Evolutionary conservation across 2,113 vertebrate genomes (phyloP).

Genomic region (Sigmodon hispidus): DNA sequence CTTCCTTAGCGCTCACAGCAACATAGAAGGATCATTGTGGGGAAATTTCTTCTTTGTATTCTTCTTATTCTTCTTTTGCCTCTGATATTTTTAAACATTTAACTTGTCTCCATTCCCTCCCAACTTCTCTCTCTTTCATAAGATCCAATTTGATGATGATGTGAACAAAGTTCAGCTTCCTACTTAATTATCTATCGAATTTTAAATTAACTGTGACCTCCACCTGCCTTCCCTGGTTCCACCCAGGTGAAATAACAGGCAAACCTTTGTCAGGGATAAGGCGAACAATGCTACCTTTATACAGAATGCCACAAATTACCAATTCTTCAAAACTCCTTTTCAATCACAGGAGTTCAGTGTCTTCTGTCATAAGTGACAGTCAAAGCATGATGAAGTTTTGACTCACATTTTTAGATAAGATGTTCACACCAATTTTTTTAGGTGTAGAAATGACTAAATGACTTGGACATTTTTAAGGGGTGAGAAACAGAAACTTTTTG

Average conservation of each 20-base stretch:
- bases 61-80: conserved; percentile 44
- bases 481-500: conserved; percentile 11
- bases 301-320: conserved; percentile 29
- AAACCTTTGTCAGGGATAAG: conserved; percentile 48
- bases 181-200: conserved; percentile 61
- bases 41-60: conserved; percentile 23
- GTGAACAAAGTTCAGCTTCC: conserved; percentile 64
- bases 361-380: conserved; percentile 5
- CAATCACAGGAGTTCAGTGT: conserved; percentile 16
- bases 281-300: fast-evolving
- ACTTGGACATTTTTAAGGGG: not conserved
- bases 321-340: conserved; percentile 46
- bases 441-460: not conserved
- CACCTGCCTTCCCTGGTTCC: not conserved
- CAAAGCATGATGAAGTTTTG: not conserved
- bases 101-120: not conserved
- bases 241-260: not conserved
- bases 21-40: not conserved
- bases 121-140: conserved; percentile 55
- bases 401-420: conserved; percentile 9
- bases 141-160: conserved; percentile 34
- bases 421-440: conserved; percentile 23
- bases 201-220: conserved; percentile 47
- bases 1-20: not conserved
- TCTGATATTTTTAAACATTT: conserved; percentile 65